These are phyloP conservation scores for Limnodromus scolopaceus DNA, from an alignment of 2,797 vertebrate genomes.

Conservation along the genomic window DNA sequence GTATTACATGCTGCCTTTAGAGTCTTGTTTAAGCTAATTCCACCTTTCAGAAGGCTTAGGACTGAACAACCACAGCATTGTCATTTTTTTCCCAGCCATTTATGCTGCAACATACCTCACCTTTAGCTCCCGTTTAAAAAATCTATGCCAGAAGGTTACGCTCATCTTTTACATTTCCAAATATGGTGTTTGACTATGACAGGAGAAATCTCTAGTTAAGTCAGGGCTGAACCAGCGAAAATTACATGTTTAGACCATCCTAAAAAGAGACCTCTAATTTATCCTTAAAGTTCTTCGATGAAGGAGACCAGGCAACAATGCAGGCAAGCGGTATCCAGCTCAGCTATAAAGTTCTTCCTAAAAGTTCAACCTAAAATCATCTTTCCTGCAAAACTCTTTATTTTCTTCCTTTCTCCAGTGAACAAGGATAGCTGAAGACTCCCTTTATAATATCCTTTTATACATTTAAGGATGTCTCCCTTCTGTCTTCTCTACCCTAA, in stretches of 20 bases:
- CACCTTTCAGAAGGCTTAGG: not conserved
- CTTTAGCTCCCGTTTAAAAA: not conserved
- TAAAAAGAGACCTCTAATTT: not conserved
- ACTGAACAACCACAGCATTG: not conserved
- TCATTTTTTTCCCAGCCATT: not conserved
- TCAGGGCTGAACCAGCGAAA: not conserved
- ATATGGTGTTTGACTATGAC: accelerated
- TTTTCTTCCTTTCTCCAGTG: not conserved
- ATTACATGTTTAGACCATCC: not conserved
- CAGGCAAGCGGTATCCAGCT: not conserved
- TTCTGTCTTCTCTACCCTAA: not conserved
- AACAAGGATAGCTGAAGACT: not conserved
- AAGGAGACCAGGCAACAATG: not conserved
- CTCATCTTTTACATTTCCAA: not conserved
- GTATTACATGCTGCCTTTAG: not conserved
- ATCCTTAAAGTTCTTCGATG: not conserved
- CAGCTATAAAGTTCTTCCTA: not conserved
- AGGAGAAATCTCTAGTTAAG: not conserved
- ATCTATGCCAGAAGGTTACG: not conserved
- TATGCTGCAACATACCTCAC: not conserved
- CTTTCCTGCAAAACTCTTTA: not conserved
- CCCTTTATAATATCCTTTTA: not conserved
- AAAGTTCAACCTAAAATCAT: not conserved
- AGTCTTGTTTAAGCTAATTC: not conserved
- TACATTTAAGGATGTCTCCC: not conserved